phyloP scores from a whole-genome alignment of 2,797 vertebrate species.

The Cyclopterus lumpus region DNA sequence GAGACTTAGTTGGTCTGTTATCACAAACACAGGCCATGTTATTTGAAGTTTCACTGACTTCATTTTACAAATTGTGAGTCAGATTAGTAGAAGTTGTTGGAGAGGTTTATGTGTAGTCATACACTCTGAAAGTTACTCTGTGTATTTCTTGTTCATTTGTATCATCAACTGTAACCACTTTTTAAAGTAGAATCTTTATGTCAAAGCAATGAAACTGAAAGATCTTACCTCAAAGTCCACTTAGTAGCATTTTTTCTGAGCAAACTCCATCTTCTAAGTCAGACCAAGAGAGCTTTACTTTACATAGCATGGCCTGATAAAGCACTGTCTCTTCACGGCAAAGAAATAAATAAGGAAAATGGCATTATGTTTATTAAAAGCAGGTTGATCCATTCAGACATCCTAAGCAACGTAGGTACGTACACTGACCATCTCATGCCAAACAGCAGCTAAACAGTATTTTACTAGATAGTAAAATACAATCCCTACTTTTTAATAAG shows the following conservation, averaged over 20 bases:
- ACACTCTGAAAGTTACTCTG: background rate
- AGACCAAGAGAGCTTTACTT: background rate
- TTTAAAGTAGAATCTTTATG: background rate
- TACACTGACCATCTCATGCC: conserved; percentile 75
- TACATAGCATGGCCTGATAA: background rate
- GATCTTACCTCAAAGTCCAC: conserved; percentile 7
- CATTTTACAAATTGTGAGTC: background rate
- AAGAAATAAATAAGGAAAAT: conserved; percentile 67
- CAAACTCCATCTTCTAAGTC: conserved; percentile 10
- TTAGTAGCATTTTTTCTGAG: background rate
- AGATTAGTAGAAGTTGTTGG: background rate
- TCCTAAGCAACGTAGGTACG: conserved; percentile 67
- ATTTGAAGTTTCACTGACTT: background rate
- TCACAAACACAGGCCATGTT: background rate
- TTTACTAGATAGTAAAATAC: conserved; percentile 57
- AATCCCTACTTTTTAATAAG: conserved; percentile 53
- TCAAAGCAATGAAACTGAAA: background rate
- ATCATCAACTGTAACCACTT: background rate
- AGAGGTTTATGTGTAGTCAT: background rate
- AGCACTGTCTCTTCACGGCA: conserved; percentile 13
- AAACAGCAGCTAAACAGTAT: conserved; percentile 57
- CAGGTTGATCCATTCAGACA: conserved; percentile 76
- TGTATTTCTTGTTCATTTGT: background rate
- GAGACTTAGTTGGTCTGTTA: background rate
- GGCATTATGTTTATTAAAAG: conserved; percentile 84